Conservation (phyloP, 2,888 invertebrate species). For the Acrobasis suavella region DNA sequence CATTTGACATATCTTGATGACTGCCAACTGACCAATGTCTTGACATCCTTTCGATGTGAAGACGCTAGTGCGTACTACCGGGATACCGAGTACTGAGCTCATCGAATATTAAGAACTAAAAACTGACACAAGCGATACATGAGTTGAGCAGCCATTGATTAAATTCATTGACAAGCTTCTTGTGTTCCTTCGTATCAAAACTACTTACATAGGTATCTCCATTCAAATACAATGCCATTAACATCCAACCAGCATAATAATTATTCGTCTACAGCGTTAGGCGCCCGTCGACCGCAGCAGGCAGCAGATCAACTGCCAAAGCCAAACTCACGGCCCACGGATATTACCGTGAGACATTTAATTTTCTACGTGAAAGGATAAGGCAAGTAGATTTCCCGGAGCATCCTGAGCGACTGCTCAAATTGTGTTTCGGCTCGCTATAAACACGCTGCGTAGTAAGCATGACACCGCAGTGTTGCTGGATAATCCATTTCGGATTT, state of each 20-base stretch:
- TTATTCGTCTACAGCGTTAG: conserved; percentile 40
- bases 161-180: no score
- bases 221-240: background rate
- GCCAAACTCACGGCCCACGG: conserved; percentile 64
- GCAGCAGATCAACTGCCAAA: conserved; percentile 76
- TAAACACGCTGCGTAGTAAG: conserved; percentile 48
- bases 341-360: conserved; percentile 79
- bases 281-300: conserved; percentile 38
- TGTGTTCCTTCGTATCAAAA: background rate
- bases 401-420: conserved; percentile 59
- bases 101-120: no score
- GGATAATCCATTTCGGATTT: conserved; percentile 30
- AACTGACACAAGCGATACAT: no score
- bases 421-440: conserved; percentile 65
- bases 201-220: background rate
- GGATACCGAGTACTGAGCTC: no score
- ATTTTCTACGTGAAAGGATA: conserved; percentile 82
- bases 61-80: no score
- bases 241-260: conserved; percentile 26
- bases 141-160: no score
- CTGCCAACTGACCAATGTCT: no score
- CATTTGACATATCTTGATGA: no score
- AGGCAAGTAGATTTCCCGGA: conserved; percentile 71
- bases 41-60: no score
- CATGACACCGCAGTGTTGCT: conserved; percentile 41